Evolutionary conservation across 2,888 invertebrate species (phyloP).

Genomic region (Villa cingulata): DNA sequence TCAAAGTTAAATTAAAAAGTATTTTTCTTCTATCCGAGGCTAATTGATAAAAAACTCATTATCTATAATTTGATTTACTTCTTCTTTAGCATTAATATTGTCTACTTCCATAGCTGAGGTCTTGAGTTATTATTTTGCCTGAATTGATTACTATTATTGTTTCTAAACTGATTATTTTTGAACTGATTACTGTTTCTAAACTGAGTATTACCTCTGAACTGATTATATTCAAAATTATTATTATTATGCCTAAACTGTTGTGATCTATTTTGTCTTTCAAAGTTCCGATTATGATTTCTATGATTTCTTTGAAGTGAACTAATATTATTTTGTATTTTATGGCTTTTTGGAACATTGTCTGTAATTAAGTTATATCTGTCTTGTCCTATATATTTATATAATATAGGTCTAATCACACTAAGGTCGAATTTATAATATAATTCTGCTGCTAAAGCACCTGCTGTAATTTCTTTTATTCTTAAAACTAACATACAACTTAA

Average conservation of each 20-base stretch:
- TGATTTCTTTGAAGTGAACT: neutral
- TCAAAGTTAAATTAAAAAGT: conserved; percentile 1
- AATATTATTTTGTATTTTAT: neutral
- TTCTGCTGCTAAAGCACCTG: neutral
- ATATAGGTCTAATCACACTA: neutral
- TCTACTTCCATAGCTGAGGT: conserved; percentile 1
- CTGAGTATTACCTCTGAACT: neutral
- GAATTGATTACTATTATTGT: neutral
- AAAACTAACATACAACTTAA: neutral
- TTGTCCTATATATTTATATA: conserved; percentile 1
- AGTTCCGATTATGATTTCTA: neutral
- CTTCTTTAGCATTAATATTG: neutral
- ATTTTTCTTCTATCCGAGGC: conserved; percentile 6
- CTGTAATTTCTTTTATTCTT: neutral
- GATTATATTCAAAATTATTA: neutral
- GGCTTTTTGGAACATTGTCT: neutral
- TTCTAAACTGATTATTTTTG: neutral
- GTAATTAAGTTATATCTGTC: conserved; percentile 1
- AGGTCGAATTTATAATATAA: too few species aligned
- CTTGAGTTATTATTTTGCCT: conserved; percentile 1
- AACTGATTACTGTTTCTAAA: neutral
- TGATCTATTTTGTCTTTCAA: too few species aligned
- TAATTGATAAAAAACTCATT: conserved; percentile 9
- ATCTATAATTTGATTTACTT: conserved; percentile 5
- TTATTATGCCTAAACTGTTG: neutral